A percentile compares a stretch with the other conserved stretches of the same genome.
phyloP scores from a whole-genome alignment of 2,888 invertebrate species.

The Oegoconia quadripuncta region DNA sequence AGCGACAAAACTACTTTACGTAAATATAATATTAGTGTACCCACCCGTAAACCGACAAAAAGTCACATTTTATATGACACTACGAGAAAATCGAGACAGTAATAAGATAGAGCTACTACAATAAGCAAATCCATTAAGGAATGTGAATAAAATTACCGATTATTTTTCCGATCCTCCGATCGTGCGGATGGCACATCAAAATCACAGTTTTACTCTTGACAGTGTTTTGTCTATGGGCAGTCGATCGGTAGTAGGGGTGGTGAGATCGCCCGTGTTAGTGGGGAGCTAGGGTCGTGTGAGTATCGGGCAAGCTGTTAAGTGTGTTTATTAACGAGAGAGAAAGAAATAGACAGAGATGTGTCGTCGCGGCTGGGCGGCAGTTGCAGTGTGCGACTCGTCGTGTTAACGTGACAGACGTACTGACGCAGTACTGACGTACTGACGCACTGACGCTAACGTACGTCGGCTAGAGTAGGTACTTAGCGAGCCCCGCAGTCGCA shows the following conservation, averaged over 20 bases:
- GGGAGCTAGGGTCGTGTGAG: conserved; percentile 46
- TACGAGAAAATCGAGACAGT: conserved; percentile 76
- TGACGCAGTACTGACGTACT: neutral
- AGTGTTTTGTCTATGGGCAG: conserved; percentile 36
- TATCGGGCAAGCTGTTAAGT: conserved; percentile 49
- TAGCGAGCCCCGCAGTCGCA: conserved; percentile 18
- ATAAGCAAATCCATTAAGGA: conserved; percentile 75
- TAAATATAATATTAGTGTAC: conserved; percentile 77
- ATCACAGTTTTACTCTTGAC: conserved; percentile 54
- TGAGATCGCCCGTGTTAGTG: conserved; percentile 46
- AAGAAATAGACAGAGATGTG: neutral
- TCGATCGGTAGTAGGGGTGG: conserved; percentile 41
- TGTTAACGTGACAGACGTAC: neutral
- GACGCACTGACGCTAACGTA: conserved; percentile 8
- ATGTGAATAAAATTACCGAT: conserved; percentile 75
- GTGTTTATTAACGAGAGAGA: conserved; percentile 4
- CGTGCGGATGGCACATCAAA: conserved; percentile 66
- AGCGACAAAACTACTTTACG: conserved; percentile 77
- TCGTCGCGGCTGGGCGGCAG: neutral
- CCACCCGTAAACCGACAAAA: conserved; percentile 72
- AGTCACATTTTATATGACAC: conserved; percentile 64
- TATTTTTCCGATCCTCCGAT: conserved; percentile 59
- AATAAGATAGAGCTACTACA: conserved; percentile 76
- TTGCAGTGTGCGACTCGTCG: neutral
- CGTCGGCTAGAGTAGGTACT: conserved; percentile 1